Conservation (phyloP, 2,797 vertebrate species). For the Taenioides sp. region DNA sequence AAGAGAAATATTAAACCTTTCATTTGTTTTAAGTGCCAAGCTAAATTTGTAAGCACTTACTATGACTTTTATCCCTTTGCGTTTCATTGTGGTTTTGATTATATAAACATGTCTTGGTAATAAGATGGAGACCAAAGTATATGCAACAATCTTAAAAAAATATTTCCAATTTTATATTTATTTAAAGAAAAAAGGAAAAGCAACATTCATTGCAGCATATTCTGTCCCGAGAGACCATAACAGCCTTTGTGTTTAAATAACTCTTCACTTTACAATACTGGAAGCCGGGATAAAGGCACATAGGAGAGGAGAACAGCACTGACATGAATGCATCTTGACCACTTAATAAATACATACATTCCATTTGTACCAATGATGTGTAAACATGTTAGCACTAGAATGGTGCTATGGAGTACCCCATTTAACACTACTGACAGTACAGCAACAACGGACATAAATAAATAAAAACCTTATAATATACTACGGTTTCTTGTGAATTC, state of each 20-base stretch:
- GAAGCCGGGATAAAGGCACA: constrained; percentile 63
- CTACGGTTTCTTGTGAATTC: constrained; percentile 39
- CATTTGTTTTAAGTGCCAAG: neutral
- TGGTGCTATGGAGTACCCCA: constrained; percentile 29
- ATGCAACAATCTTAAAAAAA: constrained; percentile 6
- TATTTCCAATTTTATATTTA: constrained; percentile 57
- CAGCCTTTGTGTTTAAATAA: constrained; percentile 43
- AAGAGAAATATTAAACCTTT: neutral
- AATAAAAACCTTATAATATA: constrained; percentile 62
- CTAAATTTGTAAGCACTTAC: neutral
- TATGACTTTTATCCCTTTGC: neutral
- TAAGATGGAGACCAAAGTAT: neutral
- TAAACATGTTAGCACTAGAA: constrained; percentile 70
- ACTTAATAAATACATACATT: constrained; percentile 70
- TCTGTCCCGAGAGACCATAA: constrained; percentile 39
- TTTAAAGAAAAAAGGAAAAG: constrained; percentile 46
- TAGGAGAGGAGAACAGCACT: constrained; percentile 43
- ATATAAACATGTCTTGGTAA: neutral
- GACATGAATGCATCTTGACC: constrained; percentile 34
- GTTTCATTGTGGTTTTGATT: neutral
- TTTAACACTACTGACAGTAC: constrained; percentile 55
- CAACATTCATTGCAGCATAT: constrained; percentile 38
- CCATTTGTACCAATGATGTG: constrained; percentile 54
- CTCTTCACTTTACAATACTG: constrained; percentile 37
- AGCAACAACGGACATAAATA: constrained; percentile 68